These are phyloP conservation scores for Gnatocerus cornutus DNA, from an alignment of 2,888 invertebrate genomes.

Conservation along the genomic window DNA sequence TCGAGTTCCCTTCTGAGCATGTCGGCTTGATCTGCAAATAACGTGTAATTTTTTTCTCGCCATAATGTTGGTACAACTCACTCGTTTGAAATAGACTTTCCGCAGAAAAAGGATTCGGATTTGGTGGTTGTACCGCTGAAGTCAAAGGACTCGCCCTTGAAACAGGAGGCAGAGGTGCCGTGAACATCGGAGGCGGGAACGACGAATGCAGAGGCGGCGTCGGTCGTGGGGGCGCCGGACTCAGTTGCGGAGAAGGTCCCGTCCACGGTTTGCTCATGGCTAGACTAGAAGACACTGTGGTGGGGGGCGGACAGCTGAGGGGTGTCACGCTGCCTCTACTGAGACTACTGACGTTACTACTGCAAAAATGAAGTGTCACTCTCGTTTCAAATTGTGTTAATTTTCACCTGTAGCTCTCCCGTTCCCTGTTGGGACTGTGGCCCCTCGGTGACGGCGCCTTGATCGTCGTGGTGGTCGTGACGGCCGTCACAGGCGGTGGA, in stretches of 20 bases:
- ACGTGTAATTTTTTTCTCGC: neutral
- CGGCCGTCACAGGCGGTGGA: slow-evolving; percentile 41
- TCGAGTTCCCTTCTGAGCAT: slow-evolving; percentile 91
- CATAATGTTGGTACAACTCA: slow-evolving; percentile 74
- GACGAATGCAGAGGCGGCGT: slow-evolving; percentile 66
- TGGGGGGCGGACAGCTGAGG: slow-evolving; percentile 69
- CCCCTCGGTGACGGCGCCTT: slow-evolving; percentile 82
- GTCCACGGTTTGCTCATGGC: slow-evolving; percentile 70
- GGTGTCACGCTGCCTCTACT: slow-evolving; percentile 78
- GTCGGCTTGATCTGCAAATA: slow-evolving; percentile 75
- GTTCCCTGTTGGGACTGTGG: slow-evolving; percentile 83
- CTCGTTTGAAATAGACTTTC: slow-evolving; percentile 91
- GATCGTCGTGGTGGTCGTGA: slow-evolving; percentile 32
- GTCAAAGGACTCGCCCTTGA: slow-evolving; percentile 80
- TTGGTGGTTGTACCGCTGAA: slow-evolving; percentile 68
- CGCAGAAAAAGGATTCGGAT: slow-evolving; percentile 90
- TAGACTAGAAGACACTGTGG: slow-evolving; percentile 76
- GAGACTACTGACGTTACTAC: slow-evolving; percentile 89
- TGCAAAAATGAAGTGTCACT: slow-evolving; percentile 66
- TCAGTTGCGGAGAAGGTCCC: slow-evolving; percentile 63
- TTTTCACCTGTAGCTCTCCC: slow-evolving; percentile 88
- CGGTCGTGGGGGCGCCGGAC: slow-evolving; percentile 73
- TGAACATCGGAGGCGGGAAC: slow-evolving; percentile 72
- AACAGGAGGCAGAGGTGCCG: slow-evolving; percentile 74
- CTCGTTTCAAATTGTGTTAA: neutral